A percentile compares a stretch with the other conserved stretches of the same genome.
phyloP scores from a whole-genome alignment of 2,888 invertebrate species.

The Cantharis rufa region DNA sequence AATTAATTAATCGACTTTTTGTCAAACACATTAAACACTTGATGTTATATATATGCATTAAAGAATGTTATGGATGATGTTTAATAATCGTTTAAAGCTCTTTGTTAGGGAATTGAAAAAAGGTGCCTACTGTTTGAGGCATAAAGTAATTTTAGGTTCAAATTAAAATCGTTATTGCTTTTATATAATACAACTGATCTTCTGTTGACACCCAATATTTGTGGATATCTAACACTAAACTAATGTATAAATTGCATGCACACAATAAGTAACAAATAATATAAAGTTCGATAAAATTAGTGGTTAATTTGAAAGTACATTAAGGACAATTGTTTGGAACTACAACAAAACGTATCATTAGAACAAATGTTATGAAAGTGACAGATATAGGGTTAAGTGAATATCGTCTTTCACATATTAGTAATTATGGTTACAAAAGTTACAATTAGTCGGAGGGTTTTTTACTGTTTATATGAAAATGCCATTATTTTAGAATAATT shows the following conservation, averaged over 20 bases:
- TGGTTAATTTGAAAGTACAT: conserved; percentile 34
- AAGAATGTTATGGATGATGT: neutral
- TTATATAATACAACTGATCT: conserved; percentile 11
- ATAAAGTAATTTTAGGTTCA: neutral
- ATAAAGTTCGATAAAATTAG: conserved; percentile 37
- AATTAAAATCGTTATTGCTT: neutral
- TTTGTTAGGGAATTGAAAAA: neutral
- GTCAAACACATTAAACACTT: neutral
- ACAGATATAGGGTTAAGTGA: conserved; percentile 26
- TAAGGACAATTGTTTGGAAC: conserved; percentile 25
- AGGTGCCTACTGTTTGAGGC: neutral
- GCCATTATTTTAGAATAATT: conserved; percentile 11
- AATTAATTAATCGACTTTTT: neutral
- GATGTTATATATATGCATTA: neutral
- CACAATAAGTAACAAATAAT: conserved; percentile 35
- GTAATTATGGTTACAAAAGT: conserved; percentile 20
- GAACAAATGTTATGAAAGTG: conserved; percentile 28
- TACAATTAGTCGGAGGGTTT: conserved; percentile 14
- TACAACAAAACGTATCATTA: conserved; percentile 30
- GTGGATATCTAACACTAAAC: conserved; percentile 36
- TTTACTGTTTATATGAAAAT: conserved; percentile 11
- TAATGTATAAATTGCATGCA: conserved; percentile 48
- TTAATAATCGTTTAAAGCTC: neutral
- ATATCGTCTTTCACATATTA: conserved; percentile 27
- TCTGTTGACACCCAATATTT: conserved; percentile 42